Evolutionary conservation across 2,797 vertebrate species (phyloP), one percentile per base, ranked within the genome.

Genomic region (Trachurus trachurus): DNA sequence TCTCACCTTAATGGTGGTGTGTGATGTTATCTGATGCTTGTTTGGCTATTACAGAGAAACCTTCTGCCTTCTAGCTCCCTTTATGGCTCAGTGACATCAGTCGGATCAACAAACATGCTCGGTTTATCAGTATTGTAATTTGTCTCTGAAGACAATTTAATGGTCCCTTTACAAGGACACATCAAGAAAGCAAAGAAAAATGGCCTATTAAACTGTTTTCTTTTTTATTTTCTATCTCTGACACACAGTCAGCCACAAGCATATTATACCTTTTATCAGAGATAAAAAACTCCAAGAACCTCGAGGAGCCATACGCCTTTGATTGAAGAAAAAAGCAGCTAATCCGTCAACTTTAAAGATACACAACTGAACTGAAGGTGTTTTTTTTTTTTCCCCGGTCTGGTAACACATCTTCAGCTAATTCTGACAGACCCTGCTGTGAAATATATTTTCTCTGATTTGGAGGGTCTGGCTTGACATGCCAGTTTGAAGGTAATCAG

Each of bases 81-180:
- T 70, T 76, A 79, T 74, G 52, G n/a, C 47, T 69, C 64, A 6
- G 26, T 17, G 22, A 65, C 63, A 88, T 88, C 78, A 80, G 72
- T 64, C 10, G 1, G 59, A 78, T 80, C 74, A 80, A 82, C 72
- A 76, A 74, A 71, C 74, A 62, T 31, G 26, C 69, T 53, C 45
- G n/a, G 56, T 81, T 85, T 78, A 85, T 87, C 84, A 73, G 75
- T 12, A 58, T 71, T 84, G 77, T 78, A 78, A 83, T 82, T 82
- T 81, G 66, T 90, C 83, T 79, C 71, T 47, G 66, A 72, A 72
- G 78, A 84, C 76, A 84, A 70, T 34, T 77, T 79, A 88, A 81
- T 82, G 63, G 79, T 65, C 50, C 45, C 58, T 79, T 79, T 74
- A 77, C 71, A 82, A 78, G 79, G 71, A 85, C 82, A 80, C 74